Percentiles rank a stretch among this genome's conserved stretches.
Evolutionary conservation across 2,888 invertebrate species (phyloP).

Genomic region (Drosophila buzzatii): DNA sequence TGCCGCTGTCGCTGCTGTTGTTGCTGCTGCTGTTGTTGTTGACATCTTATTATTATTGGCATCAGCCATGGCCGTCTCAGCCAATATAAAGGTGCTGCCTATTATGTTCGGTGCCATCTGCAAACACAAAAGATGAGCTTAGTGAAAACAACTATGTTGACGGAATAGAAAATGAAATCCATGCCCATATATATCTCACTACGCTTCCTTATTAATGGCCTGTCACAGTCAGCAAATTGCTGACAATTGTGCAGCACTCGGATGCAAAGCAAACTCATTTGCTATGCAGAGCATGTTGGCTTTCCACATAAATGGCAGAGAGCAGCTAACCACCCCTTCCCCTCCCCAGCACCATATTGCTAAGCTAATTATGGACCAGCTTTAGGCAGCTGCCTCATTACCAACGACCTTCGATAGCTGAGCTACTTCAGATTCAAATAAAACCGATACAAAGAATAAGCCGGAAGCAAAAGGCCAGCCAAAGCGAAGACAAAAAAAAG

Average conservation of each 20-base stretch:
- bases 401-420: constrained; percentile 64
- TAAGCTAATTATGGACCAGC: constrained; percentile 72
- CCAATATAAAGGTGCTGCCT: constrained; percentile 87
- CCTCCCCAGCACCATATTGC: constrained; percentile 12
- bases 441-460: constrained; percentile 52
- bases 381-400: constrained; percentile 45
- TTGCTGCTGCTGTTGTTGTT: constrained; percentile 4
- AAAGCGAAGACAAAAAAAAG: constrained; percentile 24
- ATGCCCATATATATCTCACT: constrained; percentile 30
- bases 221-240: constrained; percentile 41
- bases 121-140: constrained; percentile 34
- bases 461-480: constrained; percentile 60
- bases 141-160: constrained; percentile 27
- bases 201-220: constrained; percentile 73
- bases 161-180: constrained; percentile 47
- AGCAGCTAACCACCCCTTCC: no score
- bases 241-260: constrained; percentile 37
- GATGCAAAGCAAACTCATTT: constrained; percentile 65
- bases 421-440: constrained; percentile 59
- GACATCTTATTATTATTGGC: constrained; percentile 73
- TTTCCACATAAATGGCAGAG: constrained; percentile 59
- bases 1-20: constrained; percentile 32
- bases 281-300: constrained; percentile 49
- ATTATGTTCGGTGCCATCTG: constrained; percentile 88
- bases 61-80: constrained; percentile 85